Evolutionary conservation across 2,113 vertebrate species (phyloP), one percentile per base, ranked within the genome.

Genomic region (Sapajus apella): DNA sequence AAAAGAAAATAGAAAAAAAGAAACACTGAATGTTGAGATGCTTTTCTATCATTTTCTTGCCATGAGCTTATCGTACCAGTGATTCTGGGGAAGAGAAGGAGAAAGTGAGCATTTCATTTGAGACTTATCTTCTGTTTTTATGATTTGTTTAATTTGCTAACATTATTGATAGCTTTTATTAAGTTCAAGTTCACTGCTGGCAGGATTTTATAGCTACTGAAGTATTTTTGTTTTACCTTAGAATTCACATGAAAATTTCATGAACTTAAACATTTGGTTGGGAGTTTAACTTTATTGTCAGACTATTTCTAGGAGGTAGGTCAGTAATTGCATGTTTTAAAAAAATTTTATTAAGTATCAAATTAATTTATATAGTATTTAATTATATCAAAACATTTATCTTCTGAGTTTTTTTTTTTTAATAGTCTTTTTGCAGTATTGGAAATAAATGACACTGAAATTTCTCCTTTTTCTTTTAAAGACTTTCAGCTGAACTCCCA

Each of bases 401-500:
- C 87, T 92, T 87, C n/a, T 85, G 66, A 64, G 66, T 66, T 82
- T 92, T 52, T 91, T 52, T 91, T 80, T 79, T 89, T 55, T 52
- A 13, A 9, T 35, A 85, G 43, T 83, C 40, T 87, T 6, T 95
- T 97, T 40, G 30, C 87, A 79, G 30, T 73, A 7, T 94, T 92
- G 86, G 96, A 98, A 97, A 2, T 85, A 96, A 97, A 94, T 96
- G 72, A 97, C 47, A 90, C 35, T 96, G n/a, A 92, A 96, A 98
- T 97, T 91, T 80, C 47, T 52, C 47, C 30, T 91, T 84, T 58
- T 50, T 88, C 66, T 68, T 81, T 92, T 99, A 40, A 98, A 99
- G 99, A 99, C 99, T 99, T 99, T 99, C 99, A 99, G 98, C 99
- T 99, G 99, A 99, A 99, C 98, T 99, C 99, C 98, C 99, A 99